Evolutionary conservation across 2,113 vertebrate genomes (phyloP), one percentile per base, ranked within the genome.

Genomic region (Ranitomeya variabilis): DNA sequence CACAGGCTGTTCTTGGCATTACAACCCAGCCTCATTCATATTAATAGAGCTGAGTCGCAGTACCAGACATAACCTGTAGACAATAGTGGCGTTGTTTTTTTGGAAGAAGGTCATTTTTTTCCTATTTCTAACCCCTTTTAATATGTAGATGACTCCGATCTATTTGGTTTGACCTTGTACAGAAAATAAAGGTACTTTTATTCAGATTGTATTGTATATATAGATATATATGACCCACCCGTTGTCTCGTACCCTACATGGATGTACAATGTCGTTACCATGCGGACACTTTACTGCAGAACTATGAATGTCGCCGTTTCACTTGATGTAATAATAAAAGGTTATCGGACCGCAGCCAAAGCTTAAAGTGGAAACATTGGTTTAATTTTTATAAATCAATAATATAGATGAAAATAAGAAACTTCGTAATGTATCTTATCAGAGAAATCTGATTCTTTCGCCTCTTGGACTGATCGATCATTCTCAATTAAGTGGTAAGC

Each of bases 161-260:
- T 62, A 37, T 11, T 15, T 11, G 15, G 0, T 81, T 16, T 15
- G 7, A 3, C 18, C n/a, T 23, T 86, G 85, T 86, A 86, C 74
- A 86, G 67, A 64, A 69, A 84, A 31, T 19, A 69, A 18, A 84
- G 45, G 12, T 84, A 71, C 67, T 69, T 45, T 69, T 69, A 84
- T 67, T 54, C 51, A 83, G 62, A 83, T 51, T 83, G 81, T 83
- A 66, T 83, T 69, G 82, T 84, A 84, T 84, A 84, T 69, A 69
- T 69, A 54, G 51, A 84, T 51, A 54, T 84, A 69, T n/a, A 84
- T 84, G 81, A 69, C 12, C 26, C 31, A 23, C 64, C 66, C 55
- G 51, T 71, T 64, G 71, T 55, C 52, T 76, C n/a, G 84, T 76
- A 76, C 59, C 55, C n/a, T 51, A 31, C 31, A 51, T 87, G 45